These are phyloP conservation scores for Pristionchus entomophagus DNA, from an alignment of 2,888 invertebrate genomes.

Conservation along the genomic window DNA sequence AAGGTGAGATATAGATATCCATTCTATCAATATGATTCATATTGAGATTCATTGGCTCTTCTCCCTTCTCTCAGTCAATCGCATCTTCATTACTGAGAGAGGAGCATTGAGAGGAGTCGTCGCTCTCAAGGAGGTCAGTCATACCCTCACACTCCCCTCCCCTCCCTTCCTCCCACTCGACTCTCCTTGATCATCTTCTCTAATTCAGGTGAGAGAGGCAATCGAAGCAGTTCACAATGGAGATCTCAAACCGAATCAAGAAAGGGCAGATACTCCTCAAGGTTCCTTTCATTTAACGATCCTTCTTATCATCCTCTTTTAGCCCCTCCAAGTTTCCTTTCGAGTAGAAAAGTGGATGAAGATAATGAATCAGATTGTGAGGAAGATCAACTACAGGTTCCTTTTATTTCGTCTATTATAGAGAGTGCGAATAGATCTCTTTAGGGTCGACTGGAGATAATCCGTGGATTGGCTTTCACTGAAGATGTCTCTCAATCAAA, in stretches of 20 bases:
- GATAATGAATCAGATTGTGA: background rate
- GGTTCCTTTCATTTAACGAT: background rate
- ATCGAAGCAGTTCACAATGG: constrained; percentile 9
- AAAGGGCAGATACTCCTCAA: background rate
- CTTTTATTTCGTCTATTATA: too few relatives aligned
- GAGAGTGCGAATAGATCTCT: background rate
- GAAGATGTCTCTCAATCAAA: background rate
- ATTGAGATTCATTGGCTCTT: constrained; percentile 10
- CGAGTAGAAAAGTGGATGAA: too few relatives aligned
- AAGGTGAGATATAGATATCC: too few relatives aligned
- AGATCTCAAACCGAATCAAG: background rate
- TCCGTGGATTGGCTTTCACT: background rate
- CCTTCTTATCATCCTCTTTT: background rate
- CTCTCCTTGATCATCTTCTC: too few relatives aligned
- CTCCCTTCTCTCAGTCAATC: background rate
- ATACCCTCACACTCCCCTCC: background rate
- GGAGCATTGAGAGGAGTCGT: constrained; percentile 8
- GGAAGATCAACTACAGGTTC: constrained; percentile 17
- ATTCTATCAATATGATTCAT: too few relatives aligned
- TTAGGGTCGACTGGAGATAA: background rate
- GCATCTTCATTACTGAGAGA: background rate
- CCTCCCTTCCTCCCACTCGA: background rate
- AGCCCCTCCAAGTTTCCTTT: background rate
- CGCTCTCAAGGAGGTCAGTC: background rate
- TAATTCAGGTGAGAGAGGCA: background rate